Conservation (phyloP, 2,888 invertebrate species). For the Acanthoscelides obtectus region DNA sequence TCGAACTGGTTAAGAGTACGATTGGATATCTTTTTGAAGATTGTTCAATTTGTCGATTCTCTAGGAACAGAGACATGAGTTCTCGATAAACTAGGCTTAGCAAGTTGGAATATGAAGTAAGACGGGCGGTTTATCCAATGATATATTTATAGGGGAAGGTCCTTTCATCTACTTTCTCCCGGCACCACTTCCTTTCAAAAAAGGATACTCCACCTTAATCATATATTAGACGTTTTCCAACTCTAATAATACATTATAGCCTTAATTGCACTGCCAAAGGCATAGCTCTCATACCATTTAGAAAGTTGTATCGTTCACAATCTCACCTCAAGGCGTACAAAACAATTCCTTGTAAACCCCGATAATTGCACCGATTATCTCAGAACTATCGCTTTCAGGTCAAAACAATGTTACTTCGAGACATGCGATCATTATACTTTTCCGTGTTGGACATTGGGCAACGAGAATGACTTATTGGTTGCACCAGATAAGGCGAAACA, state of each 20-base stretch:
- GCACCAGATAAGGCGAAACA: not conserved
- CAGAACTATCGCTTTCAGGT: conserved; percentile 10
- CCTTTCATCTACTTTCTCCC: too few species aligned
- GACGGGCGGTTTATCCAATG: too few species aligned
- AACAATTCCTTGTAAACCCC: conserved; percentile 10
- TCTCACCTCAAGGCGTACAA: conserved; percentile 1
- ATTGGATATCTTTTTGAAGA: too few species aligned
- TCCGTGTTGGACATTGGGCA: not conserved
- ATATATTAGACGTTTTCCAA: too few species aligned
- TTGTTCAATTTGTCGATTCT: too few species aligned
- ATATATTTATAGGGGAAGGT: too few species aligned
- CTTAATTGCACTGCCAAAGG: not conserved
- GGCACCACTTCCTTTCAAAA: too few species aligned
- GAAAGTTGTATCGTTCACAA: not conserved
- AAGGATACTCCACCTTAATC: too few species aligned
- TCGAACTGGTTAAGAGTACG: too few species aligned
- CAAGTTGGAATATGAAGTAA: too few species aligned
- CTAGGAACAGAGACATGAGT: too few species aligned
- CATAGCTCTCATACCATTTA: not conserved
- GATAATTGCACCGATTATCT: conserved; percentile 9
- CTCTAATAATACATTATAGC: not conserved
- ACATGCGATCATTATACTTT: conserved; percentile 7
- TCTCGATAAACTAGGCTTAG: too few species aligned
- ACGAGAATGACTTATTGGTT: not conserved
- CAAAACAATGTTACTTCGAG: conserved; percentile 11